Base-by-base conservation (phyloP, 2,113 vertebrate genomes). In the Verasper variegatus region DNA sequence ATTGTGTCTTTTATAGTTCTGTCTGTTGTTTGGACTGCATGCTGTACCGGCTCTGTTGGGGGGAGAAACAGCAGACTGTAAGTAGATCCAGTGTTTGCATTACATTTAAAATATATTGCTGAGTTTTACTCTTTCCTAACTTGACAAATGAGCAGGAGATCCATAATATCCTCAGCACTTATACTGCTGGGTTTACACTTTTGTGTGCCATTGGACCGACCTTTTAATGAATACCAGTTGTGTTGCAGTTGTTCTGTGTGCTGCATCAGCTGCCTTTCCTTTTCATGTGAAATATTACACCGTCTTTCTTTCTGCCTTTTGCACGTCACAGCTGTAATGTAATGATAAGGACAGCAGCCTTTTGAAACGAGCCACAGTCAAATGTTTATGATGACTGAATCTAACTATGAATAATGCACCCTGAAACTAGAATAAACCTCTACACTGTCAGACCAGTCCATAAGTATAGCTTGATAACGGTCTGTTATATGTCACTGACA, bases 401-500 rank as follows among this genome's bases (percentile, higher is more conserved):
- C 13, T 49, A 49, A 49, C 15, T 17, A 49, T 52, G 58, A 72
- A 21, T 24, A 68, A 60, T 58, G 31, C 27, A 51, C 20, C 45
- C 68, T 56, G 21, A 76, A 74, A 59, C 14, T 27, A 5, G 55
- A 18, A 26, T n/a, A 56, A 55, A 20, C 55, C 61, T 40, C 4
- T 40, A 14, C 74, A 27, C 64, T 60, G 26, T 72, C 77, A 70
- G 6, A 70, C 1, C 26, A 17, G 62, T 49, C 24, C 21, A 2
- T 68, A 70, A 75, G 67, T 71, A 62, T 15, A 12, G 17, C n/a
- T 74, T 65, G 78, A 66, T 81, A 67, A 74, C 56, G 63, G 71
- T 75, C 47, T 76, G 67, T 31, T 31, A 31, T 31, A 31, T 31
- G 6, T 84, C 72, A 69, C 11, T 13, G 40, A 42, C 40, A 9